A percentile compares a stretch with the other conserved stretches of the same genome.
phyloP scores from a whole-genome alignment of 2,888 invertebrate species.

The Amphipoea oculea region DNA sequence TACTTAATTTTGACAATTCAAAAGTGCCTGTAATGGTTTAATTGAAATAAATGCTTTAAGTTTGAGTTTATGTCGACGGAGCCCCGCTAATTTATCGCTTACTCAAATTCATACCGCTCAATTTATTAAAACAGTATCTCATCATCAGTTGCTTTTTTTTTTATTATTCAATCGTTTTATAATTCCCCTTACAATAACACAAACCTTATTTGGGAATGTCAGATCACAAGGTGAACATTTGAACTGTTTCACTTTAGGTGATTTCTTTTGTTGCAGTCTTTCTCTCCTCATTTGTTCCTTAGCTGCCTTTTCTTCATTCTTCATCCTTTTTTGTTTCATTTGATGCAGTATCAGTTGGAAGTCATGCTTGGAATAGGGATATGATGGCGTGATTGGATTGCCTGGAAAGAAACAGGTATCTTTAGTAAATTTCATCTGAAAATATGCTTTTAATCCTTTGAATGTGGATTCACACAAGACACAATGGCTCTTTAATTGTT shows the following conservation, averaged over 20 bases:
- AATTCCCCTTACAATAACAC: neutral
- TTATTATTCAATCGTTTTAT: no score
- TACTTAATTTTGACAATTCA: no score
- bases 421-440: neutral
- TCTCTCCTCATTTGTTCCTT: conserved; percentile 78
- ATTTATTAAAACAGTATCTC: no score
- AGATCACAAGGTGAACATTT: conserved; percentile 86
- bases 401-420: conserved; percentile 70
- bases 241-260: conserved; percentile 81
- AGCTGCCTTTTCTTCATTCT: conserved; percentile 78
- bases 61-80: no score
- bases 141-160: no score
- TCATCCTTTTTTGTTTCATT: conserved; percentile 83
- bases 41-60: no score
- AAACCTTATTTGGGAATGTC: conserved; percentile 83
- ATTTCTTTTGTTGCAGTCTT: conserved; percentile 76
- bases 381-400: conserved; percentile 79
- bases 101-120: no score
- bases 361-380: conserved; percentile 88
- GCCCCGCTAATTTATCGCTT: no score
- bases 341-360: conserved; percentile 86
- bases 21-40: no score
- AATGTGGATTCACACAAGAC: neutral
- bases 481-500: neutral
- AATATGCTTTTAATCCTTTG: neutral